phyloP scores from a whole-genome alignment of 2,888 invertebrate species.

The Steromphala cineraria region DNA sequence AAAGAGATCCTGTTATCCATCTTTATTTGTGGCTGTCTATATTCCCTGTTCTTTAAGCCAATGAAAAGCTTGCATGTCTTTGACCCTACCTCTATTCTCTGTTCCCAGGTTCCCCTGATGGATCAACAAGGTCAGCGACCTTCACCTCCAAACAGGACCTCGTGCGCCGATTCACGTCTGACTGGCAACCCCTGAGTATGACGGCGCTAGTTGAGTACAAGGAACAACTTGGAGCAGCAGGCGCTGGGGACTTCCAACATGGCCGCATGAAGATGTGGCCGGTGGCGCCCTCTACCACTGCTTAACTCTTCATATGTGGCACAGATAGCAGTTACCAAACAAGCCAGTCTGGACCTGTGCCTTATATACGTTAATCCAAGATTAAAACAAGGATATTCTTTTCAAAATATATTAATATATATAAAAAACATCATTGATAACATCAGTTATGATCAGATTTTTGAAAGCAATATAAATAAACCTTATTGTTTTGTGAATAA shows the following conservation, averaged over 20 bases:
- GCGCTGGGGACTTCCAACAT: slow-evolving; percentile 59
- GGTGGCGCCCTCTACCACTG: neutral
- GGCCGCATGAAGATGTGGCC: slow-evolving; percentile 63
- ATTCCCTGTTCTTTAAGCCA: neutral
- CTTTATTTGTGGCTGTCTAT: neutral
- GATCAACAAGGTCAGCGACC: slow-evolving; percentile 41
- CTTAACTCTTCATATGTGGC: neutral
- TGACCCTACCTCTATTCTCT: neutral
- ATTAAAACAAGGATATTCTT: no score
- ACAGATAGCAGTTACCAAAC: no score
- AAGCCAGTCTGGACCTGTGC: no score
- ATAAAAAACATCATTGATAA: no score
- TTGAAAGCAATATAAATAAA: no score
- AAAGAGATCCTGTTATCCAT: no score
- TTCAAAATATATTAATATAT: no score
- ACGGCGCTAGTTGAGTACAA: slow-evolving; percentile 67
- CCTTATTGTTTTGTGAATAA: no score
- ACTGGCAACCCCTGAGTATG: slow-evolving; percentile 66
- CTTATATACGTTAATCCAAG: no score
- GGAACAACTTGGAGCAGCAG: slow-evolving; percentile 47
- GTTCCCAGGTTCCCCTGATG: neutral
- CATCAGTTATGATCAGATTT: no score
- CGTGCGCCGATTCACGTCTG: slow-evolving; percentile 38
- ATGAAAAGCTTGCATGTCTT: no score
- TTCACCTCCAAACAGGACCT: slow-evolving; percentile 35